These are phyloP conservation scores for Acromyrmex echinatior DNA, from an alignment of 1,140 invertebrate genomes.

Conservation along the genomic window DNA sequence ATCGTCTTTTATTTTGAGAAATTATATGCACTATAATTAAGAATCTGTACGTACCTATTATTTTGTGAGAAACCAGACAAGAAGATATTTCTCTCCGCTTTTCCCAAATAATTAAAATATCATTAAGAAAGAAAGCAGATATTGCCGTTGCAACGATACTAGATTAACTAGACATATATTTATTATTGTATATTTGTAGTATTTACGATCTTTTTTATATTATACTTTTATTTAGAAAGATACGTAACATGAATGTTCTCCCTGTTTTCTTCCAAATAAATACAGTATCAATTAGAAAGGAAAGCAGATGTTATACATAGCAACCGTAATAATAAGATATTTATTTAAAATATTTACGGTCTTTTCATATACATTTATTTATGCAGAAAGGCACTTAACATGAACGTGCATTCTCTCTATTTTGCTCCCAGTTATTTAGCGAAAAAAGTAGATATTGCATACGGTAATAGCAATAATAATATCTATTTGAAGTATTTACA, in stretches of 20 bases:
- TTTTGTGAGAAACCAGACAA: neutral
- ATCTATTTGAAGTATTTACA: neutral
- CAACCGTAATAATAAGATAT: neutral
- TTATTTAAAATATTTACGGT: neutral
- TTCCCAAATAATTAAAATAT: conserved; percentile 8
- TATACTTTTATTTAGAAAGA: neutral
- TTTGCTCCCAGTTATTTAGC: neutral
- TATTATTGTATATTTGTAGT: neutral
- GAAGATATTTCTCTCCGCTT: neutral
- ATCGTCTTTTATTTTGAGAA: neutral
- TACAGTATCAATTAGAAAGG: neutral
- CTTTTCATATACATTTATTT: neutral
- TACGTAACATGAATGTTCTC: neutral
- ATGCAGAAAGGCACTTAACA: neutral
- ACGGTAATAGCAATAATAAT: neutral
- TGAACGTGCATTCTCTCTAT: neutral
- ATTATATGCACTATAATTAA: neutral
- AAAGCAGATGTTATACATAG: neutral
- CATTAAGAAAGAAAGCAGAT: neutral
- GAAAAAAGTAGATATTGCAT: neutral
- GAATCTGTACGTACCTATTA: neutral
- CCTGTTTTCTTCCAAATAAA: neutral
- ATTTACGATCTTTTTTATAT: neutral
- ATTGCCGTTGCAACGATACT: neutral
- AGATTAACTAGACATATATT: neutral